Conservation (phyloP, 1,140 invertebrate species). For the Copidosoma floridanum region DNA sequence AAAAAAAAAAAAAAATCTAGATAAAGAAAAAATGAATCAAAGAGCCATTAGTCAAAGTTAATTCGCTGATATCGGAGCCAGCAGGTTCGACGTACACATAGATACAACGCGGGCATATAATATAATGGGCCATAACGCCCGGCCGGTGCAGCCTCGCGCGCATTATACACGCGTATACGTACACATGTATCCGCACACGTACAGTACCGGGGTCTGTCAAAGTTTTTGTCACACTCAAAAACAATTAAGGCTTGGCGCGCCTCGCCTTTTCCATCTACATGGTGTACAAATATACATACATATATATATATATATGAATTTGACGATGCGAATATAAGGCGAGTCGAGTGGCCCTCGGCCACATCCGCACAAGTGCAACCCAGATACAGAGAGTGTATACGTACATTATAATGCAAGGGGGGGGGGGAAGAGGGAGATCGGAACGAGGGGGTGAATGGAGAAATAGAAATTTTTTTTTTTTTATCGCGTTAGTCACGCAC, state of each 20-base stretch:
- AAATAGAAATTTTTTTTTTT: constrained; percentile 30
- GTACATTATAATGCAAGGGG: neutral
- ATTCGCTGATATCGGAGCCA: no score
- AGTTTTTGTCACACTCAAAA: constrained; percentile 15
- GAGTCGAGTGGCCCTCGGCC: neutral
- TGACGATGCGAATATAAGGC: neutral
- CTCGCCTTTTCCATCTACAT: no score
- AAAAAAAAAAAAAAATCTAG: no score
- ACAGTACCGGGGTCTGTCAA: no score
- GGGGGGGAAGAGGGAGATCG: neutral
- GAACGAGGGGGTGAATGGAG: neutral
- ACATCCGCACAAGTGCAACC: neutral
- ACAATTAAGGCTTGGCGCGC: neutral
- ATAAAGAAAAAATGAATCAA: no score
- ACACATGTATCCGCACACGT: no score
- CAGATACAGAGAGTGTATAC: neutral
- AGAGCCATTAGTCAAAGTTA: no score
- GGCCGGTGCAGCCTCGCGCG: constrained; percentile 4
- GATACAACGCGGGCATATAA: no score
- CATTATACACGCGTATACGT: no score
- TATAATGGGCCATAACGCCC: neutral
- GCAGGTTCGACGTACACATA: no score
- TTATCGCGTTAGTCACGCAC: constrained; percentile 55
- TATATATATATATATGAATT: no score
- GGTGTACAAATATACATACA: no score